Evolutionary conservation across 2,888 invertebrate species (phyloP), one percentile per base, ranked within the genome.

Genomic region (Troglohyphantes excavatus): DNA sequence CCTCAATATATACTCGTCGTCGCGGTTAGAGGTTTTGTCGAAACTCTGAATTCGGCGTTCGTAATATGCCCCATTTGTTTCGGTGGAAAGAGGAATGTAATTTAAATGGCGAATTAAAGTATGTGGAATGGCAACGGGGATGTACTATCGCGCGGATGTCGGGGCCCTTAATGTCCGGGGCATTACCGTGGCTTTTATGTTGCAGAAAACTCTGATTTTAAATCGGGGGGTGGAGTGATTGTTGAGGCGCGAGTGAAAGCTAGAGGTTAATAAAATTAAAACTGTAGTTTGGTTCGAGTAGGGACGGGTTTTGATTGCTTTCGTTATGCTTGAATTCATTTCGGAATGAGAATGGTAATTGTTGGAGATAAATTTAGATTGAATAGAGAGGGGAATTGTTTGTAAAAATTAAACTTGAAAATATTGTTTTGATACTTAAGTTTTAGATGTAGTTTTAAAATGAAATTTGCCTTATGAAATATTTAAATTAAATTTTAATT

Each of bases 21-120:
- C 39, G 39, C 13, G 33, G 43, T 23, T 21, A 39, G 43, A 43
- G 26, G 72, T 72, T 65, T 46, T 46, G 46, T 13, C 39, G 13
- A 21, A 17, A 21, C 61, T 63, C 11, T n/a, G 33, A 63, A 61
- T 61, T 65, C 65, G 33, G 65, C 65, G 78, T 65, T 78, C 26
- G 43, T 65, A 61, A 78, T 78, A 78, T 39, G 53, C 43, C 53
- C 29, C 79, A 81, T 81, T 81, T 81, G 79, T 67, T 81, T 67
- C 43, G 67, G 46, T 9, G 13, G 79, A 43, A 27, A 21, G 17
- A 6, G 13, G 65, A 9, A 39, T 78, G 78, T 65, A 78, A 78
- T 78, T 78, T 78, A 61, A 76, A 78, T 63, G 63, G 63, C 63
- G 78, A 65, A 78, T 63, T 78, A 63, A 78, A 78, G 78, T n/a